Evolutionary conservation across 2,888 invertebrate species (phyloP), one percentile per base, ranked within the genome.

Genomic region (Meteorus cinctellus): DNA sequence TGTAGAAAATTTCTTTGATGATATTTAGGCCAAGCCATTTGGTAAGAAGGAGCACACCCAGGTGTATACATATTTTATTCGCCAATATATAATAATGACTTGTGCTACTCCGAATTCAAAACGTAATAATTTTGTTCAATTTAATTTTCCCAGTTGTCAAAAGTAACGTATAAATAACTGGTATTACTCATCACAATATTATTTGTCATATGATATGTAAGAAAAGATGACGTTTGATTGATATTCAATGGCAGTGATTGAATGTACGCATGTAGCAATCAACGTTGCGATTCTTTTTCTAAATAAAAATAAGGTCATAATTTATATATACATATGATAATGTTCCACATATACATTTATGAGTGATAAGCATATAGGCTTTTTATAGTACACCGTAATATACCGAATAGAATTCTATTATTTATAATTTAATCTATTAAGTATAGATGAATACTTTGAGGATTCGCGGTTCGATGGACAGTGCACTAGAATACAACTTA

Each of bases 391-490:
- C 24, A 65, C 36, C n/a, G 41, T 65, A 65, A 41, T 65, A 36
- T 65, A 34, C n/a, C 4, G 12, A 67, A 55, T 55, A 10, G 75
- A 78, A 71, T 71, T 74, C 19, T 79, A 74, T 24, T 45, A 74
- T 78, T 78, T 80, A 76, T 79, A 77, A 78, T 79, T 79, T 80
- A 12, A 76, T 63, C 72, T 41, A 73, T 76, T 69, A 31, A 41
- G 27, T 74, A 76, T 77, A 74, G 79, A 80, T 34, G 73, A 79
- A 59, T 45, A 45, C 68, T 69, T 60, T 6, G 69, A 77, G 83
- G 84, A 84, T 81, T 82, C 69, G 79, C 85, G 84, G 82, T 83
- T 82, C 84, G 81, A 72, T 82, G 83, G 80, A 79, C 81, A 75
- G 77, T 75, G 48, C 27, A 59, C 45, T 68, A 24, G 41, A 41